These are phyloP conservation scores for Perccottus glenii DNA, from an alignment of 2,113 vertebrate genomes.

Conservation along the genomic window DNA sequence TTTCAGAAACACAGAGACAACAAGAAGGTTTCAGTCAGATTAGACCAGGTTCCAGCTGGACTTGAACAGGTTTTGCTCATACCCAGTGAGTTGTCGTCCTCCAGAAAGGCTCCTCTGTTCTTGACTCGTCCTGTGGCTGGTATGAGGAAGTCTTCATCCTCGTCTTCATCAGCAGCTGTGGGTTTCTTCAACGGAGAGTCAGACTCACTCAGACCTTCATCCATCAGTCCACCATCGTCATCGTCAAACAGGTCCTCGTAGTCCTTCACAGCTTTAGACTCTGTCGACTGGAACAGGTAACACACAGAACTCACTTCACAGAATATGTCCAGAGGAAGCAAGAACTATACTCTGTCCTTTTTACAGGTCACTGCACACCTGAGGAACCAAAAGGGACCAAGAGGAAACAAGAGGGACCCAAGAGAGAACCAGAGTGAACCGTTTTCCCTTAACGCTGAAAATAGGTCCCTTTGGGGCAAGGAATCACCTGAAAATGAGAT, in stretches of 20 bases:
- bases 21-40: neutral
- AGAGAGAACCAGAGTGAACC: too few relatives aligned
- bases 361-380: too few relatives aligned
- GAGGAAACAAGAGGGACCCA: too few relatives aligned
- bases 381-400: too few relatives aligned
- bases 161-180: constrained; percentile 76
- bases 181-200: constrained; percentile 76
- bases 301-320: neutral
- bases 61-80: constrained; percentile 27
- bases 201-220: constrained; percentile 77
- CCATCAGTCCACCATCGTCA: constrained; percentile 82
- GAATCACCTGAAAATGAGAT: too few relatives aligned
- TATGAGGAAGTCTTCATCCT: constrained; percentile 80
- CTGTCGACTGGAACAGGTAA: constrained; percentile 25
- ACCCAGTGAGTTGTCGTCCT: constrained; percentile 93
- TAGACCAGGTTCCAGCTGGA: neutral
- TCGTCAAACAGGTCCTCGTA: constrained; percentile 91
- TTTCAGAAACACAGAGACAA: constrained; percentile 2
- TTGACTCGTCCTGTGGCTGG: constrained; percentile 74
- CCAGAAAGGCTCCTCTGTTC: constrained; percentile 79
- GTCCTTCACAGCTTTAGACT: constrained; percentile 61
- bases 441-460: too few relatives aligned
- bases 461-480: too few relatives aligned
- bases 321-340: too few relatives aligned
- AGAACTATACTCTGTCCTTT: too few relatives aligned